Evolutionary conservation across 1,140 invertebrate genomes (phyloP), one percentile per base, ranked within the genome.

Genomic region (Caenorhabditis remanei): DNA sequence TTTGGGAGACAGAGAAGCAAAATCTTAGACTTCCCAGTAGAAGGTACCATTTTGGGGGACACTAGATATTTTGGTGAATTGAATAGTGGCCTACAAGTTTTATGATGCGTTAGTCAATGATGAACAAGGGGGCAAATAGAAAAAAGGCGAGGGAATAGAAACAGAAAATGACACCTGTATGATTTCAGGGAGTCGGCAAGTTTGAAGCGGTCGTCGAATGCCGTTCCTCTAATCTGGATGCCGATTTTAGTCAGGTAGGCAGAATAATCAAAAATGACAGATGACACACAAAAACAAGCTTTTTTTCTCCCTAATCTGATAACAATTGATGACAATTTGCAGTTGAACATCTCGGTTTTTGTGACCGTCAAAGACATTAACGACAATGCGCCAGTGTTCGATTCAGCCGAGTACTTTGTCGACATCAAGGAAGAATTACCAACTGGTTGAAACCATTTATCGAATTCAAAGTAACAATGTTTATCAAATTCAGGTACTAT

Each of bases 351-450:
- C 58, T 88, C 83, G 19, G 85, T 89, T 14, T 91, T 91, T 46
- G 87, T 98, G 40, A 96, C 96, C 2, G 96, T 98, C 85, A 96
- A 97, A 93, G 97, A 98, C 93, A 96, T 97, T 90, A 98, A 98
- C 93, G 97, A 98, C 92, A 97, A 97, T 93, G 95, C 96, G 0
- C 97, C 97, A 0, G 95, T 96, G 93, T 98, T 97, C 91, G 96
- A 96, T 89, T 95, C 96, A 90, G 95, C 95, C 0, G 95, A 95
- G 87, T 98, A 98, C 91, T 95, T 79, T 55, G 79, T 87, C 2
- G 71, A 58, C 4, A 87, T 87, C 41, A 87, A 71, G 14, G 87
- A 87, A 24, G 87, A 87, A 85, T 40, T 87, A 32, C 87, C 86
- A 79, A 41, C 43, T 61, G 86, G 84, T 85, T 58, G n/a, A 84